phyloP scores from a whole-genome alignment of 2,113 vertebrate genomes.

The Vidua macroura region DNA sequence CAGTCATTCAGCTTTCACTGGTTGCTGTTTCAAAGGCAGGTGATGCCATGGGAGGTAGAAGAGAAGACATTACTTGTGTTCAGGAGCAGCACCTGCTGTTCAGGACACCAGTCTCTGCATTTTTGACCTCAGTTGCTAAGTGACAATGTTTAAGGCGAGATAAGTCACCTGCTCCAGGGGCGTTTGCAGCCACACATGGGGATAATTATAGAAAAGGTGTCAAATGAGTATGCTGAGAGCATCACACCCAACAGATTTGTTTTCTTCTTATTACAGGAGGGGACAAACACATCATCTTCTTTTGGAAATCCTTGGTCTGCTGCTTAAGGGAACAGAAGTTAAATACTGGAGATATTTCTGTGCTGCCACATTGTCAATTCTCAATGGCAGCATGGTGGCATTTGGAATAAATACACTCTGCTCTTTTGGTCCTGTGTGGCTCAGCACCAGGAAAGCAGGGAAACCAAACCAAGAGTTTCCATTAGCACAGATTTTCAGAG shows the following conservation, averaged over 20 bases:
- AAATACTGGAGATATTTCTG: conserved; percentile 81
- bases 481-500: background rate
- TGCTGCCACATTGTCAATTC: conserved; percentile 75
- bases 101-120: background rate
- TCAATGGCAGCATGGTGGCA: conserved; percentile 70
- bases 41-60: accelerated
- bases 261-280: conserved; percentile 48
- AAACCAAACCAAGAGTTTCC: background rate
- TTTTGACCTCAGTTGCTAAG: background rate
- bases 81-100: background rate
- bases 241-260: background rate
- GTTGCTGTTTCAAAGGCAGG: background rate
- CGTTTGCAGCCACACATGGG: background rate
- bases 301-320: conserved; percentile 63
- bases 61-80: accelerated
- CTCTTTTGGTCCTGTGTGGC: conserved; percentile 74
- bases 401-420: conserved; percentile 75
- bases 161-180: background rate
- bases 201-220: background rate
- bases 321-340: conserved; percentile 68
- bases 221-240: background rate
- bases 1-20: background rate
- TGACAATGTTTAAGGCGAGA: background rate
- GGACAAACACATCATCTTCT: conserved; percentile 44
- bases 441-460: conserved; percentile 71